Percentiles rank a stretch among this genome's conserved stretches.
Conservation (phyloP, 2,797 vertebrate genomes). For the Megalops cyprinoides region DNA sequence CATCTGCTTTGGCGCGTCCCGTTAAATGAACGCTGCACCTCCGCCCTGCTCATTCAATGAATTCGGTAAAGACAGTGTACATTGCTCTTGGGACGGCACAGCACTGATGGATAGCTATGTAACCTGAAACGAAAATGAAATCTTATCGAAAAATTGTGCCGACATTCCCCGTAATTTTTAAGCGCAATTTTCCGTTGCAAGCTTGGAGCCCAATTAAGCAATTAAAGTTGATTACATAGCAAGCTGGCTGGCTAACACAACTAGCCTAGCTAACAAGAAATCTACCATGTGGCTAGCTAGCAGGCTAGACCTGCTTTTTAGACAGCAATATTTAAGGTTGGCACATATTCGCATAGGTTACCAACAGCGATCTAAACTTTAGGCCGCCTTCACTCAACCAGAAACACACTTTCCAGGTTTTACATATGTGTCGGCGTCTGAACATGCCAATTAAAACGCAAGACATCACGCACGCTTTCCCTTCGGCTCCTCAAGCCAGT, state of each 20-base stretch:
- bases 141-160: not conserved
- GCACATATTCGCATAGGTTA: not conserved
- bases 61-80: not conserved
- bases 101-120: no score
- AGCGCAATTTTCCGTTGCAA: not conserved
- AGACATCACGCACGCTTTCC: not conserved
- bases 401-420: not conserved
- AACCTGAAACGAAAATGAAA: slow-evolving; percentile 13
- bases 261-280: no score
- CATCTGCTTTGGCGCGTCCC: no score
- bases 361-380: not conserved
- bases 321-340: not conserved
- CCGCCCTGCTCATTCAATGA: slow-evolving; percentile 16
- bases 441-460: not conserved
- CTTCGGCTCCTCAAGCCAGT: not conserved
- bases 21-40: not conserved
- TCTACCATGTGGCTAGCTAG: not conserved
- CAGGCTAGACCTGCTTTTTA: no score
- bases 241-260: no score
- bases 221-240: not conserved
- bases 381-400: not conserved
- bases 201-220: slow-evolving; percentile 14
- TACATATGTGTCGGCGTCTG: not conserved
- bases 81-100: not conserved
- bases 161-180: not conserved